These are phyloP conservation scores for Aplysia californica DNA, from an alignment of 1,140 invertebrate species.

Conservation along the genomic window DNA sequence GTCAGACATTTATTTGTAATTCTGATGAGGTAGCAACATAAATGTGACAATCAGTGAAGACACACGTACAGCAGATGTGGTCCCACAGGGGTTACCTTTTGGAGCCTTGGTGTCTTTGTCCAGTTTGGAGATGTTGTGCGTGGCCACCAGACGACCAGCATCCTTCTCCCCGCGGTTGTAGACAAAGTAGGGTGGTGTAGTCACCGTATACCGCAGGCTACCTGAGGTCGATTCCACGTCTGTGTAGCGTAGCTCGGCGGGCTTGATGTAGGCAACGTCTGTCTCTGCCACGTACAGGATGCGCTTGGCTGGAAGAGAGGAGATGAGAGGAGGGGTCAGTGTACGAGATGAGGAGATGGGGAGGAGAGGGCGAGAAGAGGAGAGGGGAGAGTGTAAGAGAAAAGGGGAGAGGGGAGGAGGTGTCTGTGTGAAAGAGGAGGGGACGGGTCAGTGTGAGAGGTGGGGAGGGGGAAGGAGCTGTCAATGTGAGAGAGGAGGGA, in stretches of 20 bases:
- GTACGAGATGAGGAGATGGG: not conserved
- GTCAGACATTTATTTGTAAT: too few relatives aligned
- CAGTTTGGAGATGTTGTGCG: slow-evolving; percentile 58
- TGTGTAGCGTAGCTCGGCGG: slow-evolving; percentile 61
- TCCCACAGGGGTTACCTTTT: slow-evolving; percentile 27
- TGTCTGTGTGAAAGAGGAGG: not conserved
- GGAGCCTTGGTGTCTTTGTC: slow-evolving; percentile 50
- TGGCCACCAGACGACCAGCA: slow-evolving; percentile 64
- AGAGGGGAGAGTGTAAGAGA: too few relatives aligned
- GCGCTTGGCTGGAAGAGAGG: slow-evolving; percentile 42
- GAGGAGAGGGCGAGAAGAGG: not conserved
- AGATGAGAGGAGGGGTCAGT: too few relatives aligned
- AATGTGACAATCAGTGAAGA: not conserved
- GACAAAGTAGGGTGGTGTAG: slow-evolving; percentile 64
- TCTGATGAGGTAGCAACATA: too few relatives aligned
- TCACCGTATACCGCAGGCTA: slow-evolving; percentile 62
- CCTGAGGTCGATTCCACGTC: slow-evolving; percentile 63
- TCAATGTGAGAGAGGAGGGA: too few relatives aligned
- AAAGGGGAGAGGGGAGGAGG: not conserved
- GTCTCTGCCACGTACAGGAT: slow-evolving; percentile 66
- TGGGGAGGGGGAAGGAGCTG: too few relatives aligned
- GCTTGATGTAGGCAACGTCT: slow-evolving; percentile 63
- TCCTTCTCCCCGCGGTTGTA: slow-evolving; percentile 56
- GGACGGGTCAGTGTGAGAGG: too few relatives aligned
- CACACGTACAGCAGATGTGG: not conserved